These are phyloP conservation scores for Pseudorasbora parva DNA, from an alignment of 2,113 vertebrate species.

Conservation along the genomic window DNA sequence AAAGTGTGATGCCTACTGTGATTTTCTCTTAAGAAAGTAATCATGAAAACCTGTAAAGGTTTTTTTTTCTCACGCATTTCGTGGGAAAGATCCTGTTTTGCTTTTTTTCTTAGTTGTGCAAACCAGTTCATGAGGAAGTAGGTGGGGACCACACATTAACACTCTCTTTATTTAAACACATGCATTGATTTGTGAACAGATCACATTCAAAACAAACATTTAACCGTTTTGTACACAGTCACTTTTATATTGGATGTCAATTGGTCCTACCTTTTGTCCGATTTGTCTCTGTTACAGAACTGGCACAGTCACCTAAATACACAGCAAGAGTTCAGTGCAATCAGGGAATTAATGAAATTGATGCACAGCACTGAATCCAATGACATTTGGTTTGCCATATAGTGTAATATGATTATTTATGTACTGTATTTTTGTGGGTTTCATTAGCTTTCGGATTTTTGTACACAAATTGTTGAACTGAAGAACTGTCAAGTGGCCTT, in stretches of 20 bases:
- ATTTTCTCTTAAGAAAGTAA: constrained; percentile 42
- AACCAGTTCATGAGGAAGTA: neutral
- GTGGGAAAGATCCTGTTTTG: constrained; percentile 3
- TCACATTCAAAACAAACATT: constrained; percentile 20
- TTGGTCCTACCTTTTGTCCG: neutral
- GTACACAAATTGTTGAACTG: constrained; percentile 24
- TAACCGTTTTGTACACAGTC: constrained; percentile 41
- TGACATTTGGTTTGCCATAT: constrained; percentile 39
- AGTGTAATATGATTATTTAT: constrained; percentile 50
- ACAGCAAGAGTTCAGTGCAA: constrained; percentile 39
- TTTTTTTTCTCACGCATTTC: constrained; percentile 33
- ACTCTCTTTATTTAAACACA: constrained; percentile 21
- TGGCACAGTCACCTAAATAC: constrained; percentile 24
- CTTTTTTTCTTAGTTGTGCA: neutral
- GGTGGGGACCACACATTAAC: constrained; percentile 14
- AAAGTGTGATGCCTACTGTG: constrained; percentile 57
- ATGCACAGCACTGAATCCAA: constrained; percentile 41
- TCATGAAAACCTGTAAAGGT: constrained; percentile 33
- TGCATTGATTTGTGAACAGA: neutral
- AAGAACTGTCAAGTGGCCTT: constrained; percentile 52
- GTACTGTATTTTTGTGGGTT: constrained; percentile 51
- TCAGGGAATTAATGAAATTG: constrained; percentile 50
- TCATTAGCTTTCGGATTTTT: constrained; percentile 41
- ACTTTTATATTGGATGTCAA: neutral
- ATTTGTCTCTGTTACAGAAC: constrained; percentile 40